A percentile compares a stretch with the other conserved stretches of the same genome.
These are phyloP conservation scores for Saccostrea echinata DNA, from an alignment of 1,140 invertebrate species.

Conservation along the genomic window DNA sequence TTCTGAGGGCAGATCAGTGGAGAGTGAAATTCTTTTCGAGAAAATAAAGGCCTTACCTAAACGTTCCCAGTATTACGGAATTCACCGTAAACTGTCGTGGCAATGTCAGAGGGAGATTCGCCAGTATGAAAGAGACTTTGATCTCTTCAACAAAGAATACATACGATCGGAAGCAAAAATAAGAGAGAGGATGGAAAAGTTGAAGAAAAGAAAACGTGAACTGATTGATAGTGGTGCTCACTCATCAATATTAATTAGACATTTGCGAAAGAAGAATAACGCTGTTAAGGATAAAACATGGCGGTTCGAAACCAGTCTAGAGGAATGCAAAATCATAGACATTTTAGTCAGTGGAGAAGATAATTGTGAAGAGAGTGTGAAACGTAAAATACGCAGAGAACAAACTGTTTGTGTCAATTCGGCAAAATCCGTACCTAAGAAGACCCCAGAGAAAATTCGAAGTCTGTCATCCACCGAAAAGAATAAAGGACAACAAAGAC, in stretches of 20 bases:
- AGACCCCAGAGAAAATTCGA: not conserved
- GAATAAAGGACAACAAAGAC: not conserved
- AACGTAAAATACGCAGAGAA: not conserved
- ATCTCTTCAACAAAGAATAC: constrained; percentile 45
- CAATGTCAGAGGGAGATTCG: constrained; percentile 47
- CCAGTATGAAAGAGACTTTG: constrained; percentile 48
- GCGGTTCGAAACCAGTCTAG: constrained; percentile 5
- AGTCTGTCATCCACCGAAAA: constrained; percentile 9
- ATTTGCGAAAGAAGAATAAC: not conserved
- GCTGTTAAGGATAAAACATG: not conserved
- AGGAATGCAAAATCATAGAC: not conserved
- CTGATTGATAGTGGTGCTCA: constrained; percentile 38
- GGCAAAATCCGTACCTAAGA: not conserved
- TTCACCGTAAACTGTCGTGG: constrained; percentile 51
- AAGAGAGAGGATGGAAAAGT: constrained; percentile 39
- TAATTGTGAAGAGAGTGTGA: not conserved
- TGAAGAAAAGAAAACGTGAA: constrained; percentile 44
- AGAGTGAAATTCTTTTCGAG: constrained; percentile 50
- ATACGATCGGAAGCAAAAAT: constrained; percentile 37
- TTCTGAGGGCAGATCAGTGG: constrained; percentile 35
- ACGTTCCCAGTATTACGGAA: constrained; percentile 47
- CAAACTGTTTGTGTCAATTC: not conserved
- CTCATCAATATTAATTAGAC: constrained; percentile 3
- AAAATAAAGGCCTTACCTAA: constrained; percentile 53
- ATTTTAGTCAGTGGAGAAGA: constrained; percentile 17